Evolutionary conservation across 2,888 invertebrate species (phyloP).

Genomic region (Gerris lacustris): DNA sequence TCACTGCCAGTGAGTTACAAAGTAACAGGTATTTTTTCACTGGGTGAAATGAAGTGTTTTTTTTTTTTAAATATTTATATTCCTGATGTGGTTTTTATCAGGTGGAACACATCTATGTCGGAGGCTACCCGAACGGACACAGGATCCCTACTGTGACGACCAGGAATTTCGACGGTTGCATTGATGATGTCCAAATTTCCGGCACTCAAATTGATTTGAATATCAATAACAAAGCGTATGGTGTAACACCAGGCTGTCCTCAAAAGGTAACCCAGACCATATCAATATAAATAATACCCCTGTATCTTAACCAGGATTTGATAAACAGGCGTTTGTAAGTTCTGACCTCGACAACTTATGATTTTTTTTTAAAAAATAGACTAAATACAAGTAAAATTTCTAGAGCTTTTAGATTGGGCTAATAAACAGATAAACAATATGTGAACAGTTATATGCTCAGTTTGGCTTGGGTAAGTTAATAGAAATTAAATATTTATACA

Average conservation of each 20-base stretch:
- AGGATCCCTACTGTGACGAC: slow-evolving; percentile 55
- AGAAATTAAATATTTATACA: no score
- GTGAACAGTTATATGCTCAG: no score
- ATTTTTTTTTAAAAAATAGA: no score
- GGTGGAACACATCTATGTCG: slow-evolving; percentile 73
- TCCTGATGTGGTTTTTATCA: neutral
- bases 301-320: no score
- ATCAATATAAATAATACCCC: neutral
- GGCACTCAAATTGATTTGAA: slow-evolving; percentile 65
- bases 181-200: slow-evolving; percentile 67
- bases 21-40: no score
- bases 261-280: slow-evolving; percentile 43
- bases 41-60: neutral
- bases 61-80: neutral
- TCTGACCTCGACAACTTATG: no score
- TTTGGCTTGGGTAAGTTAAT: no score
- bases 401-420: no score
- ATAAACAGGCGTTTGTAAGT: no score
- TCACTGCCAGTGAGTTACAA: no score
- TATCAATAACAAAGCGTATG: slow-evolving; percentile 57
- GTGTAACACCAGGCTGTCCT: slow-evolving; percentile 81
- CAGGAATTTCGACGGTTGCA: slow-evolving; percentile 83
- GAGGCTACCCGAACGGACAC: slow-evolving; percentile 64
- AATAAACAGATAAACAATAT: no score
- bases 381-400: no score